These are phyloP conservation scores for Hippocampus zosterae DNA, from an alignment of 2,113 vertebrate species.

Conservation along the genomic window DNA sequence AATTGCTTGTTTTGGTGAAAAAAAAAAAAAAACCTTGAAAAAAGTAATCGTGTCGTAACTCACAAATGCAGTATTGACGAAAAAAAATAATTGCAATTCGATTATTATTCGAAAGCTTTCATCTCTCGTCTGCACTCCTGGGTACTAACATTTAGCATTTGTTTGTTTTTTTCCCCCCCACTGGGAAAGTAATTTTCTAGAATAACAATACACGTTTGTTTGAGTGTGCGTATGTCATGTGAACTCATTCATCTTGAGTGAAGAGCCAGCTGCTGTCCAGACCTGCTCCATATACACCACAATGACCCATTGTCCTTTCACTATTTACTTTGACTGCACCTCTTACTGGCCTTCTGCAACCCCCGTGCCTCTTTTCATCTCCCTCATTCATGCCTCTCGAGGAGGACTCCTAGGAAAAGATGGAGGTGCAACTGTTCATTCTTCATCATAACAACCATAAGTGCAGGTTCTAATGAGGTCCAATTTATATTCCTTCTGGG, in stretches of 20 bases:
- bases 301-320: conserved; percentile 33
- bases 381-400: not conserved
- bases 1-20: too few relatives aligned
- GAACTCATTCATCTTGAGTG: conserved; percentile 10
- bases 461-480: not conserved
- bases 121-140: too few relatives aligned
- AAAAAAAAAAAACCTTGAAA: too few relatives aligned
- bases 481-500: not conserved
- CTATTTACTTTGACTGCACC: conserved; percentile 7
- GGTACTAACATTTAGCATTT: too few relatives aligned
- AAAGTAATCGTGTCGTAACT: too few relatives aligned
- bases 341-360: not conserved
- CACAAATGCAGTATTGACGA: too few relatives aligned
- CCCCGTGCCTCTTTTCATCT: conserved; percentile 36
- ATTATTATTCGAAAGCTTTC: too few relatives aligned
- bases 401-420: not conserved
- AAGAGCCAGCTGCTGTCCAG: conserved; percentile 11
- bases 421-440: not conserved
- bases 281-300: conserved; percentile 12
- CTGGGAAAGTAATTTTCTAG: not conserved
- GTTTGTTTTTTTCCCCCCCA: not conserved
- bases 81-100: too few relatives aligned
- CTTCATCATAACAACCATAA: not conserved
- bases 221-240: not conserved
- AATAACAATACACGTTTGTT: not conserved